These are phyloP conservation scores for Sylvia atricapilla DNA, from an alignment of 2,113 vertebrate species.

Conservation along the genomic window DNA sequence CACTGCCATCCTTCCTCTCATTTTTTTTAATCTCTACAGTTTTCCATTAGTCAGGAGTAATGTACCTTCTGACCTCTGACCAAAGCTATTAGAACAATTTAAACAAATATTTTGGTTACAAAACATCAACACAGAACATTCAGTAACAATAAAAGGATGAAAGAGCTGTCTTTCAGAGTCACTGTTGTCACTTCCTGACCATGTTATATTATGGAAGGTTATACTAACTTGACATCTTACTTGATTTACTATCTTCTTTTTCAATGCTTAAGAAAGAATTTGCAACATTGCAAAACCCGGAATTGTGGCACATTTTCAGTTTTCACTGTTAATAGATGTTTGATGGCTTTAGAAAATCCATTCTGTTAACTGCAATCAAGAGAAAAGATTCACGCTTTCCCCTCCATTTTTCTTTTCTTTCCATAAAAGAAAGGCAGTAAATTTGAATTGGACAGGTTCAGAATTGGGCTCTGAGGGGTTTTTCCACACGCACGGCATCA, in stretches of 20 bases:
- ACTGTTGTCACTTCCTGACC: slow-evolving; percentile 11
- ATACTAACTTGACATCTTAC: background rate
- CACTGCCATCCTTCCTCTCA: background rate
- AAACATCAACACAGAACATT: slow-evolving; percentile 30
- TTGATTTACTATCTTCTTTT: slow-evolving; percentile 10
- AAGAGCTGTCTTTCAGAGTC: background rate
- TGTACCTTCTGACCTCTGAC: slow-evolving; percentile 15
- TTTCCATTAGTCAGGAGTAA: slow-evolving; percentile 10
- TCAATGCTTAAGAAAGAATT: background rate
- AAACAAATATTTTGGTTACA: slow-evolving; percentile 59
- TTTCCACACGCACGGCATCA: background rate
- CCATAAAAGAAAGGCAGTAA: slow-evolving; percentile 29
- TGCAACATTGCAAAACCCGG: background rate
- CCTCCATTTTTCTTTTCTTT: background rate
- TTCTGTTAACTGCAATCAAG: slow-evolving; percentile 16
- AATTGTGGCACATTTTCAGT: background rate
- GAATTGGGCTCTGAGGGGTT: background rate
- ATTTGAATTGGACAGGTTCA: slow-evolving; percentile 17
- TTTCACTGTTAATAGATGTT: background rate
- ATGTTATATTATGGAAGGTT: background rate
- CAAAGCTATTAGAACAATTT: slow-evolving; percentile 51
- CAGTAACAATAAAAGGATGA: slow-evolving; percentile 21
- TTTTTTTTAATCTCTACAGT: background rate
- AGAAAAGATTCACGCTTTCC: slow-evolving; percentile 9
- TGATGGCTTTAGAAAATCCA: background rate